Percentiles rank a stretch among this genome's conserved stretches.
Conservation (phyloP, 2,797 vertebrate species). For the Amblyopsis hoosieri region DNA sequence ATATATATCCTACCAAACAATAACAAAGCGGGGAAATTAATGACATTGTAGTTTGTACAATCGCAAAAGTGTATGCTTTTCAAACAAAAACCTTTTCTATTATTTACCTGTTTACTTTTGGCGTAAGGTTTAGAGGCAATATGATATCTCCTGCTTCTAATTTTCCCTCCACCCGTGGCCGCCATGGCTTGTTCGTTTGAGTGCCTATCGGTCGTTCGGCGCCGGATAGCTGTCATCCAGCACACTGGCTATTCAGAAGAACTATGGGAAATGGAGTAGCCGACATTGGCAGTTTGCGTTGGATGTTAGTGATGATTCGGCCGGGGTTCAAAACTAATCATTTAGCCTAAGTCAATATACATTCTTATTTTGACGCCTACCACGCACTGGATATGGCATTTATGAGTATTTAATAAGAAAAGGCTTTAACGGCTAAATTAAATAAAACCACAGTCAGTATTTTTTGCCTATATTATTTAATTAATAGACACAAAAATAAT, state of each 20-base stretch:
- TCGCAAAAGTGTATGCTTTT: not conserved
- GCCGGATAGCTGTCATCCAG: constrained; percentile 80
- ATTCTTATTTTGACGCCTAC: not conserved
- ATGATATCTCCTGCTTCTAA: constrained; percentile 83
- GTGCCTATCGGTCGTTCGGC: constrained; percentile 71
- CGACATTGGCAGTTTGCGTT: no score
- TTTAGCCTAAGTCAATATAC: not conserved
- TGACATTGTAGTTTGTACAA: constrained; percentile 14
- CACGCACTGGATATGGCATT: no score
- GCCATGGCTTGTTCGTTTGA: constrained; percentile 82
- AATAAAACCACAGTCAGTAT: no score
- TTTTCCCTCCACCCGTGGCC: constrained; percentile 88
- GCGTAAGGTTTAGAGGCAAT: constrained; percentile 84
- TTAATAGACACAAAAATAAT: no score
- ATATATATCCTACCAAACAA: constrained; percentile 78
- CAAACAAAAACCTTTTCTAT: constrained; percentile 8
- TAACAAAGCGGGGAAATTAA: constrained; percentile 46
- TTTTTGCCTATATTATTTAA: no score
- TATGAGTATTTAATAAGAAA: no score
- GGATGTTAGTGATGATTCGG: no score
- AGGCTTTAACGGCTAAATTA: no score
- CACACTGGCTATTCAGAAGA: constrained; percentile 39
- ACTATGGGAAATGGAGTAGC: constrained; percentile 73
- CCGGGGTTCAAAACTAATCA: not conserved
- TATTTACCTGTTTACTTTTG: constrained; percentile 82